These are phyloP conservation scores for Rhabdomys dilectus DNA, from an alignment of 2,113 vertebrate genomes.

Conservation along the genomic window DNA sequence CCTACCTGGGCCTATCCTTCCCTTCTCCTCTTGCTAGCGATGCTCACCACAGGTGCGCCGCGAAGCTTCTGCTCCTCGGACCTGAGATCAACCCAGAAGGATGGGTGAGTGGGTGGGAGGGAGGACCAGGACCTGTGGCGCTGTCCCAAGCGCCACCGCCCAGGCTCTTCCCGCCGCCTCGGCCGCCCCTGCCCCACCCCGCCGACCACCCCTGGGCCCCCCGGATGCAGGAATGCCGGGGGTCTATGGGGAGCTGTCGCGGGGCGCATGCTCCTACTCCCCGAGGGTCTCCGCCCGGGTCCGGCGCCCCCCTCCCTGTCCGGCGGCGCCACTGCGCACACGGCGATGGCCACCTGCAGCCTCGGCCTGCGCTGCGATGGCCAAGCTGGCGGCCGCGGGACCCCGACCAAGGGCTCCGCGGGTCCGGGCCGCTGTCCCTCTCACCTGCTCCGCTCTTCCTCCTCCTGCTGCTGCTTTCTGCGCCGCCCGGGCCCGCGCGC, in stretches of 20 bases:
- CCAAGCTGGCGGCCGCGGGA: neutral
- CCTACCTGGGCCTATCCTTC: slow-evolving; percentile 62
- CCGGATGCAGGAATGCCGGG: neutral
- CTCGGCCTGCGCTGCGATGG: neutral
- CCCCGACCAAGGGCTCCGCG: too few species aligned
- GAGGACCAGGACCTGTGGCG: neutral
- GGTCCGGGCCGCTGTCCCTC: too few species aligned
- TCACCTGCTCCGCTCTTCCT: neutral
- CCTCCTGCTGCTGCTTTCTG: neutral
- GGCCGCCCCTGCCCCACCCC: neutral
- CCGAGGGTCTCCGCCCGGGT: neutral
- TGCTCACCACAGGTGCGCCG: neutral
- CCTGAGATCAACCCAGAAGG: neutral
- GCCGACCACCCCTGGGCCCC: neutral
- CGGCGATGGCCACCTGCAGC: neutral
- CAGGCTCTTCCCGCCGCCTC: neutral
- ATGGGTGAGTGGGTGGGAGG: neutral
- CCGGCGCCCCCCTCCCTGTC: neutral
- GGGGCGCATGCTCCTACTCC: neutral
- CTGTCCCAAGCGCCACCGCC: neutral
- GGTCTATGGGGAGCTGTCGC: neutral
- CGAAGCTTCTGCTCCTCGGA: neutral
- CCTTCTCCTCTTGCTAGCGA: neutral
- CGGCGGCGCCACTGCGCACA: too few species aligned
- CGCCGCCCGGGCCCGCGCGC: neutral